Evolutionary conservation across 2,113 vertebrate genomes (phyloP), one percentile per base, ranked within the genome.

Genomic region (Elephantulus edwardii): DNA sequence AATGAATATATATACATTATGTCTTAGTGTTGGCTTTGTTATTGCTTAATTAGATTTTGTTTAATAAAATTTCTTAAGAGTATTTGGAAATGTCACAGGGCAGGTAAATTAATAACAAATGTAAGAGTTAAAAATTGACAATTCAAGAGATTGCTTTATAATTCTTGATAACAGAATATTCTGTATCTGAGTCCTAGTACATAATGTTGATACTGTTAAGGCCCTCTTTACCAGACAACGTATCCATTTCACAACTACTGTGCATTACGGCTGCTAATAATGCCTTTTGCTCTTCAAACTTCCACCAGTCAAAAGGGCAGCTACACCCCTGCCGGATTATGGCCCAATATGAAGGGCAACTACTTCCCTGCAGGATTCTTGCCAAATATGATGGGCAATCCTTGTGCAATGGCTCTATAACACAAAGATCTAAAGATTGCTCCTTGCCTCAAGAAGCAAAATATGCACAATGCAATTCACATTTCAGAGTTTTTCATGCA

Each of bases 21-120:
- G 1, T 75, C 71, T 40, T 83, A 82, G 48, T 62, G 80, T 33
- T 81, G 33, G 86, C 86, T 88, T 88, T 83, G 44, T 62, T n/a
- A n/a, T n/a, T 40, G 20, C 50, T 92, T 83, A 78, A 85, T 64
- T 88, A 40, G 86, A 83, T 88, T 38, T 42, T 90, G 75, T 74
- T 86, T 82, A 78, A 86, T 40, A 62, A 2, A 38, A 50, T 83
- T 81, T 90, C 64, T 56, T 60, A 28, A 68, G 70, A 78, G 24
- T 50, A 75, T 88, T 75, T 83, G 56, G 30, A 68, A 86, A 92
- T 44, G 22, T 38, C 62, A 85, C 26, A 24, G 64, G 6, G 10
- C 26, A 66, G 50, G 46, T 62, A 78, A 88, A 38, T 52, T 17
- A 33, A 68, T 38, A 66, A 54, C 79, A 83, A 87, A 77, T 16